These are phyloP conservation scores for Rhinichthys osculus DNA, from an alignment of 2,797 vertebrate species.

Conservation along the genomic window DNA sequence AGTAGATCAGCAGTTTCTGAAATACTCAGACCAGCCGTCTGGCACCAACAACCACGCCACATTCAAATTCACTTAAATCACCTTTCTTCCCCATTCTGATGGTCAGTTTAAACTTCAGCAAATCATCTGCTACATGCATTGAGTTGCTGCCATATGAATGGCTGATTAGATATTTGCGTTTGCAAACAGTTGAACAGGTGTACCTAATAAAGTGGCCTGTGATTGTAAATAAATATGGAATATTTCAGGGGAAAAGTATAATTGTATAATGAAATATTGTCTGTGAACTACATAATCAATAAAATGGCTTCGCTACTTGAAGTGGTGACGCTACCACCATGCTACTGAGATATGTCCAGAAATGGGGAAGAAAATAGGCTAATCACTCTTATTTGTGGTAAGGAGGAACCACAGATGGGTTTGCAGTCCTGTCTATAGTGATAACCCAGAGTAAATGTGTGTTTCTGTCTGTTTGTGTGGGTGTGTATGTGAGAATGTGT, in stretches of 20 bases:
- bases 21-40: too few species aligned
- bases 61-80: too few species aligned
- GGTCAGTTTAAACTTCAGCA: neutral
- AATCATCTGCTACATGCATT: neutral
- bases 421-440: slow-evolving; percentile 23
- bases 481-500: slow-evolving; percentile 32
- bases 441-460: slow-evolving; percentile 25
- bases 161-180: neutral
- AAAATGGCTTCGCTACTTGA: neutral
- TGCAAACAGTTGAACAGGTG: neutral
- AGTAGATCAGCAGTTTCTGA: too few species aligned
- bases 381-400: slow-evolving; percentile 27
- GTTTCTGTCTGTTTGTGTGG: neutral
- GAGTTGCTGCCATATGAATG: neutral
- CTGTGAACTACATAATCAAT: slow-evolving; percentile 7
- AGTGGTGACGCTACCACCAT: neutral
- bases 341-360: slow-evolving; percentile 1
- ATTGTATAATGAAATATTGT: neutral
- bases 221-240: neutral
- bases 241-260: neutral
- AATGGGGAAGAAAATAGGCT: slow-evolving; percentile 28
- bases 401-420: slow-evolving; percentile 8
- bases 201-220: neutral
- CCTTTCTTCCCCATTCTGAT: neutral
- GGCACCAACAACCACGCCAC: too few species aligned